A percentile compares a stretch with the other conserved stretches of the same genome.
Conservation (phyloP, 2,888 invertebrate genomes). For the Erpobdella octoculata region DNA sequence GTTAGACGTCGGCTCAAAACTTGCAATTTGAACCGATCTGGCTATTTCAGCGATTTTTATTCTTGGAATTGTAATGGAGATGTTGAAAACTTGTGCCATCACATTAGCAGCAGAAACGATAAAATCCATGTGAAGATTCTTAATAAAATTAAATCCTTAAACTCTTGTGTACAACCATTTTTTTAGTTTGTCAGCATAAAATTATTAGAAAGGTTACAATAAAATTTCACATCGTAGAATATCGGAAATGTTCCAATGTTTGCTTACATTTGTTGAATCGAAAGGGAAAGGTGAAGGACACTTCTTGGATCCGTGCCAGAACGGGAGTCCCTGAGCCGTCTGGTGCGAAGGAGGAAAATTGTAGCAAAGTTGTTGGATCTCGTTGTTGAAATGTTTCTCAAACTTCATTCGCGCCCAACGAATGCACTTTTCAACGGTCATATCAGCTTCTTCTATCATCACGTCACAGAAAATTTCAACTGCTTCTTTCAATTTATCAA, state of each 20-base stretch:
- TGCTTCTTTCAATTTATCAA: constrained; percentile 69
- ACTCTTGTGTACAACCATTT: not conserved
- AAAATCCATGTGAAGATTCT: constrained; percentile 70
- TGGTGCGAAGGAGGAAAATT: constrained; percentile 90
- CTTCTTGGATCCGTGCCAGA: constrained; percentile 95
- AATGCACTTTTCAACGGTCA: constrained; percentile 65
- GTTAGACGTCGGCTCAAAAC: constrained; percentile 83
- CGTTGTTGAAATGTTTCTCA: constrained; percentile 84
- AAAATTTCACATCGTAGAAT: too few species aligned
- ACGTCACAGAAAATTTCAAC: constrained; percentile 71
- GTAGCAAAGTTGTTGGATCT: constrained; percentile 86
- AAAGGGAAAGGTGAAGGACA: constrained; percentile 75
- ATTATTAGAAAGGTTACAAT: not conserved
- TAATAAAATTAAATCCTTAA: not conserved
- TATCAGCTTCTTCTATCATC: constrained; percentile 63
- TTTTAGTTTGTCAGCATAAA: not conserved
- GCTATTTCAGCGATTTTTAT: constrained; percentile 63
- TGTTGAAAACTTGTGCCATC: constrained; percentile 60
- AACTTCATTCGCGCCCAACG: constrained; percentile 52
- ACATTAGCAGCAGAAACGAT: constrained; percentile 84
- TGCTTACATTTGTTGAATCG: constrained; percentile 53
- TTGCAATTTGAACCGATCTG: constrained; percentile 63
- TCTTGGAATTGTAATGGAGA: constrained; percentile 67
- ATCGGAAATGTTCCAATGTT: too few species aligned
- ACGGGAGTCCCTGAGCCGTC: constrained; percentile 63